Base-by-base conservation (phyloP, 2,113 vertebrate genomes). In the Brevimyrus niger region DNA sequence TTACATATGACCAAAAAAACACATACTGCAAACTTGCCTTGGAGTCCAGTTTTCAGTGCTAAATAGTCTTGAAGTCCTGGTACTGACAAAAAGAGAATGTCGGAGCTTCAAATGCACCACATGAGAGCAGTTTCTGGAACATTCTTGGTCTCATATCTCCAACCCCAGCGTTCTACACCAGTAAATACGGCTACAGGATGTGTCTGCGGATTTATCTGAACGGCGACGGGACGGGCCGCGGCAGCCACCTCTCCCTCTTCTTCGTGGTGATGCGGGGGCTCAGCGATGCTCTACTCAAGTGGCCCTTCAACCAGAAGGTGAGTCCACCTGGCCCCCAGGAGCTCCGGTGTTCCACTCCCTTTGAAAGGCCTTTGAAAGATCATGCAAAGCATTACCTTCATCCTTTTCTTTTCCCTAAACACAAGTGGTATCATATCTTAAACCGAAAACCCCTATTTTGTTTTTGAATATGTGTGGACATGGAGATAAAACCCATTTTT, bases 121-220 rank as follows among this genome's bases (percentile, higher is more conserved):
- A 47, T 23, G 38, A 17, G 47, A 44, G 17, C 19, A 11, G 44
- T 84, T 47, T 44, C 82, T 15, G 19, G 44, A 84, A 46, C 19
- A 10, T 84, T 84, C 82, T 84, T 44, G 21, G 6, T 84, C 38
- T 47, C 21, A 35, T 55, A 31, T 15, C 27, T 4, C 38, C 19
- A 50, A 23, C 10, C 89, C 0, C 92, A 97, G 98, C 98, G 3
- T 96, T 96, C 89, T 96, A 96, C 89, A 96, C 96, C 90, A 96
- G 95, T 90, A 95, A 96, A 27, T 96, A 96, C 0, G 96, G 96
- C 90, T 97, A 97, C 88, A 96, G 95, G 92, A 96, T 97, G 94
- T 97, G 95, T 73, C 93, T 96, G 91, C 94, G 96, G 73, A 95
- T 97, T 86, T 97, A 97, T 76, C 95, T 96, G 90, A 96, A 96